phyloP scores from a whole-genome alignment of 2,797 vertebrate species.

The Luscinia megarhynchos region DNA sequence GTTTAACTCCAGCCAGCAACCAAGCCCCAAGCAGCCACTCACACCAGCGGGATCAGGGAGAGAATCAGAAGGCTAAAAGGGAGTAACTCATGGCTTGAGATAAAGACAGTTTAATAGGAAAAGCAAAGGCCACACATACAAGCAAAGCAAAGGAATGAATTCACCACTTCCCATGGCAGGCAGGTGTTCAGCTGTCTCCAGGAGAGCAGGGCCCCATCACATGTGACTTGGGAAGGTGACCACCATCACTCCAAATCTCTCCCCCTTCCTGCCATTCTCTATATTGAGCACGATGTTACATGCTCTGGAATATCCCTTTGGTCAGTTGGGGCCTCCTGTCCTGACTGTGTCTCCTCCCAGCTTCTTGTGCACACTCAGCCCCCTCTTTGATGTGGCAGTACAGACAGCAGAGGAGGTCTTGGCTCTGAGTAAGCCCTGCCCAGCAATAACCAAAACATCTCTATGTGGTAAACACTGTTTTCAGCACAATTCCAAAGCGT shows the following conservation, averaged over 20 bases:
- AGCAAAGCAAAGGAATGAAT: background rate
- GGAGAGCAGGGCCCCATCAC: background rate
- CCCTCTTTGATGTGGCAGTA: background rate
- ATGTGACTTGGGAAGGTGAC: background rate
- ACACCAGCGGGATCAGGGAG: accelerated
- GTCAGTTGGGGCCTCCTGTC: background rate
- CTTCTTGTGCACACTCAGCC: background rate
- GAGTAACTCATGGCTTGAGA: background rate
- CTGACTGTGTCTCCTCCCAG: background rate
- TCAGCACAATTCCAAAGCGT: background rate
- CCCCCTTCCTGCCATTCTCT: background rate
- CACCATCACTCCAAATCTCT: background rate
- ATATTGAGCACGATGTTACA: background rate
- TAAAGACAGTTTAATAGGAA: background rate
- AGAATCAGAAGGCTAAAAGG: background rate
- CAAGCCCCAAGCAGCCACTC: background rate
- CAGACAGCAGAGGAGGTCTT: accelerated
- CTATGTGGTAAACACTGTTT: background rate
- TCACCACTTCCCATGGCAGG: background rate
- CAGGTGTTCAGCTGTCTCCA: background rate
- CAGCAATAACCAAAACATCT: background rate
- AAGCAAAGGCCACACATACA: accelerated
- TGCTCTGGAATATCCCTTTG: background rate
- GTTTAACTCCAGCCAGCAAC: background rate
- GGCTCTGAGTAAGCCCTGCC: background rate